A percentile compares a stretch with the other conserved stretches of the same genome.
These are phyloP conservation scores for Palythoa caribaeorum DNA, from an alignment of 92 coral and sea anemone genomes.

Conservation along the genomic window DNA sequence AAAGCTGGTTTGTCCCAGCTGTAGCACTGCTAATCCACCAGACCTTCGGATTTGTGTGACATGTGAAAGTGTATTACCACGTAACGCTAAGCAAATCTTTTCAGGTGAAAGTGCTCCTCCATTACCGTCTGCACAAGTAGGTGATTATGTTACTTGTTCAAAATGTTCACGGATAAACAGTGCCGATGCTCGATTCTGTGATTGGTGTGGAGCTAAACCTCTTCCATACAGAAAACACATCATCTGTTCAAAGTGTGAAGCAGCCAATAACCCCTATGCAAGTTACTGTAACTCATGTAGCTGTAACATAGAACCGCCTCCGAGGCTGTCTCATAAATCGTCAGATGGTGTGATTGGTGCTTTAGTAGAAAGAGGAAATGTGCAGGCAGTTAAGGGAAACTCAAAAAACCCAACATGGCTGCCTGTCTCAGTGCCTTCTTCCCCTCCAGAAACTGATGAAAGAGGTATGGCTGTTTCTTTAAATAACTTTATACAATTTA, in stretches of 20 bases:
- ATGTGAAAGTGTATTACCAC: constrained; percentile 88
- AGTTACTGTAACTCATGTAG: constrained; percentile 93
- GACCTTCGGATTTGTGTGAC: constrained; percentile 90
- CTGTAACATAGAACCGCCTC: constrained; percentile 92
- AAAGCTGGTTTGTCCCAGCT: constrained; percentile 87
- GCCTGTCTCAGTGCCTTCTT: constrained; percentile 85
- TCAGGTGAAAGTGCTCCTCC: constrained; percentile 93
- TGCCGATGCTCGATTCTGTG: constrained; percentile 96
- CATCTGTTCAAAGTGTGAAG: constrained; percentile 84
- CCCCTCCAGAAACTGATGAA: constrained; percentile 84
- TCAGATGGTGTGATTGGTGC: constrained; percentile 90
- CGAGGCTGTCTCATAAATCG: constrained; percentile 79
- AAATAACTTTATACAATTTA: too few species aligned
- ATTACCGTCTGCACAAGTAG: constrained; percentile 81
- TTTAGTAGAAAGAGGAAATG: constrained; percentile 86
- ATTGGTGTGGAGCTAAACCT: constrained; percentile 98
- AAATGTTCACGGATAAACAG: constrained; percentile 96
- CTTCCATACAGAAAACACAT: constrained; percentile 76
- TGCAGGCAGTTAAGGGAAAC: constrained; percentile 64
- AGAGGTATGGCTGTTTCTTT: constrained; percentile 63
- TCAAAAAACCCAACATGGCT: constrained; percentile 87
- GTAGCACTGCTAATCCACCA: constrained; percentile 96
- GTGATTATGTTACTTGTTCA: constrained; percentile 89
- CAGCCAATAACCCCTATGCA: constrained; percentile 85
- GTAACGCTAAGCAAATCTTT: constrained; percentile 87